Conservation (phyloP, 2,797 vertebrate genomes). For the Heteromormyrus szaboi region DNA sequence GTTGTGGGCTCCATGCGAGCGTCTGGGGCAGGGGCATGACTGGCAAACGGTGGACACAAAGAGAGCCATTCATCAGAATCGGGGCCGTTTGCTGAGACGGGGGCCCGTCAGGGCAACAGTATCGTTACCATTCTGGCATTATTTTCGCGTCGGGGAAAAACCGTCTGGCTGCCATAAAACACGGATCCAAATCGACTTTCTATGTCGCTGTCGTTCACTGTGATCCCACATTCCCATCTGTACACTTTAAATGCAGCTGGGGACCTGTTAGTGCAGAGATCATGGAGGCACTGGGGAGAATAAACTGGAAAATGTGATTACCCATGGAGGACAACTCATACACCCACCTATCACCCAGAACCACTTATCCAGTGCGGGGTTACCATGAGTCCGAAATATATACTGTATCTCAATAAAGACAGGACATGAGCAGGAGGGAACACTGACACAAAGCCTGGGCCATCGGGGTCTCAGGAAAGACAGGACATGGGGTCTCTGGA, state of each 20-base stretch:
- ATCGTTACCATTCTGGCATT: constrained; percentile 19
- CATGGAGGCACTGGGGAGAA: not conserved
- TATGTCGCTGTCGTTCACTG: not conserved
- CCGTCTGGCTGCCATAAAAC: constrained; percentile 9
- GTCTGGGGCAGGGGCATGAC: not conserved
- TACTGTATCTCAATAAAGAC: not conserved
- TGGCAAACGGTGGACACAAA: constrained; percentile 1
- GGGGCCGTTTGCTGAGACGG: constrained; percentile 11
- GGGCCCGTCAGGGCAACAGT: constrained; percentile 9
- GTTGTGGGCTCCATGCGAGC: constrained; percentile 4
- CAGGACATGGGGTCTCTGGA: not conserved
- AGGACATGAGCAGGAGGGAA: not conserved
- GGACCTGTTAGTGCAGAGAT: not conserved
- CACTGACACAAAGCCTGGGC: not conserved
- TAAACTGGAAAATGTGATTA: not conserved
- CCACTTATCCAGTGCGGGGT: not conserved
- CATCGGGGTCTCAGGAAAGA: not conserved
- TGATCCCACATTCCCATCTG: not conserved
- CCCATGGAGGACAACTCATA: not conserved
- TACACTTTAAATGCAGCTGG: not conserved
- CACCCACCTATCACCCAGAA: not conserved
- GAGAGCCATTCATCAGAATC: constrained; percentile 5
- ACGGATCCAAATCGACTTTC: constrained; percentile 22
- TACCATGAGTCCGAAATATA: not conserved
- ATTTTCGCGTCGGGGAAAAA: not conserved